Base-by-base conservation (phyloP, 2,113 vertebrate species). In the Brachyhypopomus occidentalis region DNA sequence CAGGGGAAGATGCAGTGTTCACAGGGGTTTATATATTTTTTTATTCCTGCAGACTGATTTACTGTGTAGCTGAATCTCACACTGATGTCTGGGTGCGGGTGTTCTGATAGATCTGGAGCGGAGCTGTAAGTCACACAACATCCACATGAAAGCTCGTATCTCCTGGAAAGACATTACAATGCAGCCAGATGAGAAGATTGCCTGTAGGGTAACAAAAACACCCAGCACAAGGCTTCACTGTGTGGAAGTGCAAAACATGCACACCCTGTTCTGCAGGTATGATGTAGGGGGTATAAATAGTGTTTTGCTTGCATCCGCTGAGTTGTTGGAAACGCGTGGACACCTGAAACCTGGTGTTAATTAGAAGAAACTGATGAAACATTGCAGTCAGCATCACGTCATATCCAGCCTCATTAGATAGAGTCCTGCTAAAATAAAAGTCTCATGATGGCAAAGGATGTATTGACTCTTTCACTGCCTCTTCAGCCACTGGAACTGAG, bases 391-490 rank as follows among this genome's bases (percentile, higher is more conserved):
- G 59, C 36, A 62, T 60, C 16, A 17, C n/a, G 60, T 62, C 22
- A 82, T 41, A 71, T 67, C 19, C 36, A 77, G 55, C 25, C 80
- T 69, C 30, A 45, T 81, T 76, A 70, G 56, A 69, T 76, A 22
- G 23, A 3, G 58, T 34, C 27, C 2, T 19, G 14, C 27, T 14
- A 14, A 12, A 52, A 11, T 11, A 52, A 52, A 14, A 52, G 45
- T 11, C 12, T 62, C 41, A 22, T 70, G 45, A 67, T 34, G 8
- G 52, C n/a, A 52, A 52, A 52, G 8, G 56, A 22, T 23, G 58
- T 20, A 17, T 34, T 38, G 36, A 30, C 56, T 48, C 69, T 72
- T n/a, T 48, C 20, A 72, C 27, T 19, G 16, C 34, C 55, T 19
- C 69, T 59, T 71, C n/a, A 20, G 38, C 56, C 16, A 7, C 11